phyloP scores from a whole-genome alignment of 2,888 invertebrate species.

The Mantis religiosa region DNA sequence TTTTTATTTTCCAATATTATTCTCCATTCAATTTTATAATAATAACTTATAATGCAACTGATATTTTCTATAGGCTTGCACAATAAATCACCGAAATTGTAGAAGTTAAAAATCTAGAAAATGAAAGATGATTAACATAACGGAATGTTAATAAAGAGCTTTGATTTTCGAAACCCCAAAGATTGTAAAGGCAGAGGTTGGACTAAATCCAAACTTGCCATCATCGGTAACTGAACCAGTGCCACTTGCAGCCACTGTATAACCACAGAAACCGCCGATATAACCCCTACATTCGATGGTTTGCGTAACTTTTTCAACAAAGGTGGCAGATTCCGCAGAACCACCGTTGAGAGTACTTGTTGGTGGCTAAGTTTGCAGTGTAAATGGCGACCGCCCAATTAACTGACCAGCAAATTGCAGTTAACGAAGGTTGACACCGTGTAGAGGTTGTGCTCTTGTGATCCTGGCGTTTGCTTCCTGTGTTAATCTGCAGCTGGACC shows the following conservation, averaged over 20 bases:
- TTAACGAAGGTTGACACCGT: background rate
- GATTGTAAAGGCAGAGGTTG: too few relatives aligned
- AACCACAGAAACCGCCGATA: background rate
- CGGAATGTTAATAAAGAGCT: too few relatives aligned
- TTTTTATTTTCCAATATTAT: too few relatives aligned
- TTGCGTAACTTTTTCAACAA: background rate
- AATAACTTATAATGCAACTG: too few relatives aligned
- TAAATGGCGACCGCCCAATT: background rate
- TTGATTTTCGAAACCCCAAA: too few relatives aligned
- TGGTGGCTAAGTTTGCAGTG: background rate
- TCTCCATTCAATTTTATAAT: too few relatives aligned
- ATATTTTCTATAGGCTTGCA: too few relatives aligned
- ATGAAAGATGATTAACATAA: too few relatives aligned
- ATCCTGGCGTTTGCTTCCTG: background rate
- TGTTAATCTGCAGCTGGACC: background rate
- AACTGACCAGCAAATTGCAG: background rate
- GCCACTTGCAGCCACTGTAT: background rate
- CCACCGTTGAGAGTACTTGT: background rate
- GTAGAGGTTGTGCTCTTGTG: background rate
- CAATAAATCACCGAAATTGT: too few relatives aligned
- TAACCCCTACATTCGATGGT: background rate
- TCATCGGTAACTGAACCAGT: too few relatives aligned
- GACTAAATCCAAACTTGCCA: too few relatives aligned
- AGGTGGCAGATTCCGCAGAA: background rate
- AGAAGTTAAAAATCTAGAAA: too few relatives aligned